Conservation (phyloP, 1,140 invertebrate genomes). For the Teleopsis dalmanni region DNA sequence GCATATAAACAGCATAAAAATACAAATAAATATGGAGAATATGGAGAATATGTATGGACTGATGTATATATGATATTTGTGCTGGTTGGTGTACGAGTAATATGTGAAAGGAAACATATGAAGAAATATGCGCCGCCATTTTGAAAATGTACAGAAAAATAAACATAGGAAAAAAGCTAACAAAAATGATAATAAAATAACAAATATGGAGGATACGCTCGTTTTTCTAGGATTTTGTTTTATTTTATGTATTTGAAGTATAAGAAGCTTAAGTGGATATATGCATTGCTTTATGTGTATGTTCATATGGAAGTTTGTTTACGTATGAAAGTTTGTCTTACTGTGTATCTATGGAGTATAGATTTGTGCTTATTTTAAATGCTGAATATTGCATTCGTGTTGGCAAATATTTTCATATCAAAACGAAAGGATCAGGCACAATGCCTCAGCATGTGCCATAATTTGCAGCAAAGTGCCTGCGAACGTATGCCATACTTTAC, state of each 20-base stretch:
- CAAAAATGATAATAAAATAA: constrained; percentile 41
- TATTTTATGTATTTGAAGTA: constrained; percentile 39
- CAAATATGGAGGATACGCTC: constrained; percentile 35
- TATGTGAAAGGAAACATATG: background rate
- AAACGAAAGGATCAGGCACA: no score
- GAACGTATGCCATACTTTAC: no score
- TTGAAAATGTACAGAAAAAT: constrained; percentile 12
- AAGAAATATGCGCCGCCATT: constrained; percentile 27
- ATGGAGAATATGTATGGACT: background rate
- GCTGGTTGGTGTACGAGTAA: no score
- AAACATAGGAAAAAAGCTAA: constrained; percentile 1
- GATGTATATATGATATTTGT: background rate
- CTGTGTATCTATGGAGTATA: no score
- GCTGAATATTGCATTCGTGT: no score
- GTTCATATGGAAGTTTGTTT: no score
- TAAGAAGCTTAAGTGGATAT: constrained; percentile 38
- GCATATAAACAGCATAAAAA: constrained; percentile 16
- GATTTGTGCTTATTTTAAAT: no score
- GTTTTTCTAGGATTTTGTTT: constrained; percentile 26
- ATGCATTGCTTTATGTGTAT: constrained; percentile 1
- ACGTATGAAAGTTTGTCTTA: no score
- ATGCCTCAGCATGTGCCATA: no score
- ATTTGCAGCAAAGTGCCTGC: no score
- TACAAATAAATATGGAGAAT: background rate
- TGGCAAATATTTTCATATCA: no score